phyloP scores from a whole-genome alignment of 2,113 vertebrate species.

The Otis tarda region DNA sequence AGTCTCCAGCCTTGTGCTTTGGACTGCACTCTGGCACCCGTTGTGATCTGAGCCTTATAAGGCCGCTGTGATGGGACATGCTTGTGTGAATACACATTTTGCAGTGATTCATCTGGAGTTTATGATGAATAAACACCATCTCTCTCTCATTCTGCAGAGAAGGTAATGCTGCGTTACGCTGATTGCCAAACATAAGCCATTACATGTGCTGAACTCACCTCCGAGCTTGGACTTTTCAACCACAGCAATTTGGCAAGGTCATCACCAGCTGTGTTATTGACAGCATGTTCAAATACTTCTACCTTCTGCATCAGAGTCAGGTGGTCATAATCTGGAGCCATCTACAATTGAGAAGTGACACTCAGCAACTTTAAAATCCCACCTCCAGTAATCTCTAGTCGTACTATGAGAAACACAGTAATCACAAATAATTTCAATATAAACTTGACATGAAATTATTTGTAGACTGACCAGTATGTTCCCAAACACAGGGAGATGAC shows the following conservation, averaged over 20 bases:
- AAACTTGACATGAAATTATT: neutral
- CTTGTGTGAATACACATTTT: accelerated
- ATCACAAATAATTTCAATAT: neutral
- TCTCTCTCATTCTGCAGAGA: neutral
- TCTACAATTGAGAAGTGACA: constrained; percentile 72
- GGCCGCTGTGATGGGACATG: neutral
- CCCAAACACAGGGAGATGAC: neutral
- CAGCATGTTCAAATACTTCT: constrained; percentile 97
- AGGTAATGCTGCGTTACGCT: neutral
- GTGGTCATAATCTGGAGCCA: constrained; percentile 99
- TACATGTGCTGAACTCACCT: constrained; percentile 74
- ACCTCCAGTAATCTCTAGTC: neutral
- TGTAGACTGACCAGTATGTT: neutral
- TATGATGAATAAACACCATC: neutral
- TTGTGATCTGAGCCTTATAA: neutral
- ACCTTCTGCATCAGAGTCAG: constrained; percentile 99
- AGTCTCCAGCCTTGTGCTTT: neutral
- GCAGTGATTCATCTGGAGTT: neutral
- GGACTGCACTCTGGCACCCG: neutral
- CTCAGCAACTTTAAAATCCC: neutral
- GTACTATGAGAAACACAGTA: neutral
- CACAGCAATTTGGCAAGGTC: constrained; percentile 96
- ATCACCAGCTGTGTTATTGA: constrained; percentile 96
- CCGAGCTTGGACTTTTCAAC: constrained; percentile 97
- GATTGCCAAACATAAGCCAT: neutral